phyloP scores from a whole-genome alignment of 1,140 invertebrate genomes.

The Psilanteris sp. region DNA sequence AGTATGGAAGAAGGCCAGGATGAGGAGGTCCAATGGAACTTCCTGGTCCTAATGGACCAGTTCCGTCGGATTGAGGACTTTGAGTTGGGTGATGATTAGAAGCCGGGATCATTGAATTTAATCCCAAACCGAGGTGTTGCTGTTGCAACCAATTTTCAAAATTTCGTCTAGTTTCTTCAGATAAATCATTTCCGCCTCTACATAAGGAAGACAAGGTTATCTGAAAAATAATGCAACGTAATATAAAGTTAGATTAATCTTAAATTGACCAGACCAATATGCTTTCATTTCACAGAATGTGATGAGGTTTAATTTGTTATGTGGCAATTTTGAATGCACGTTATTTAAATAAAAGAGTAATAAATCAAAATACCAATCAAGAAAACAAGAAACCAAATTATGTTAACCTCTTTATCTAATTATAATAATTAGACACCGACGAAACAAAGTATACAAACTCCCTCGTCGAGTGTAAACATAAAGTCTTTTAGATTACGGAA shows the following conservation, averaged over 20 bases:
- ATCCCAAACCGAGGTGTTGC: slow-evolving; percentile 81
- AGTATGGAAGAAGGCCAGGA: slow-evolving; percentile 87
- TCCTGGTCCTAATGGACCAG: slow-evolving; percentile 66
- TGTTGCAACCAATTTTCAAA: slow-evolving; percentile 84
- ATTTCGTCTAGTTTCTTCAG: slow-evolving; percentile 87
- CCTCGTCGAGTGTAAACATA: slow-evolving; percentile 35
- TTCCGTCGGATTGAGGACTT: slow-evolving; percentile 72
- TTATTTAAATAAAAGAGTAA: too few relatives aligned
- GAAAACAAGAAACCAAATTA: too few relatives aligned
- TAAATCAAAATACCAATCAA: too few relatives aligned
- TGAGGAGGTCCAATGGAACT: slow-evolving; percentile 78
- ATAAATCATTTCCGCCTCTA: slow-evolving; percentile 85
- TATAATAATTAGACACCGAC: slow-evolving; percentile 31
- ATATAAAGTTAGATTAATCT: slow-evolving; percentile 62
- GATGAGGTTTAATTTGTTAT: too few relatives aligned
- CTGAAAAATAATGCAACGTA: slow-evolving; percentile 81
- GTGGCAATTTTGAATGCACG: too few relatives aligned
- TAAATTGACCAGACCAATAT: slow-evolving; percentile 54
- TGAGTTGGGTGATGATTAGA: slow-evolving; percentile 75
- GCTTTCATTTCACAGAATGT: too few relatives aligned
- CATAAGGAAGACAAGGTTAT: slow-evolving; percentile 88
- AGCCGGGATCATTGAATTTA: slow-evolving; percentile 79
- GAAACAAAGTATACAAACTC: slow-evolving; percentile 21
- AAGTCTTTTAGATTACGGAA: slow-evolving; percentile 61
- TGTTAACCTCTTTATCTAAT: slow-evolving; percentile 29